Conservation (phyloP, 2,888 invertebrate species). For the Craniophora ligustri region DNA sequence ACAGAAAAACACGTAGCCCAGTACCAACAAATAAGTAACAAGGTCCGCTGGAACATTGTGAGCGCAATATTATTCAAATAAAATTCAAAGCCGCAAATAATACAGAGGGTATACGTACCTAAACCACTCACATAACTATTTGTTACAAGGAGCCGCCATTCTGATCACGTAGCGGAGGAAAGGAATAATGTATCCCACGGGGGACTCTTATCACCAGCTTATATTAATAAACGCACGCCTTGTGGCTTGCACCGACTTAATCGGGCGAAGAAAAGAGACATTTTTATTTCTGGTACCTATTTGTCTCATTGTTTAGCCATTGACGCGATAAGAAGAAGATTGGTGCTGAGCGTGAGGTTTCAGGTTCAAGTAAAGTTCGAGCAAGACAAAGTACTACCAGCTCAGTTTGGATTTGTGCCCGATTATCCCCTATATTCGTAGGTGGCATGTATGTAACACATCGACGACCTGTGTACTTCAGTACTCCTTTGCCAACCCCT, state of each 20-base stretch:
- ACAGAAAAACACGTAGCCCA: background rate
- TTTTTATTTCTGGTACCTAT: too few relatives aligned
- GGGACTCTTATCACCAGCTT: constrained; percentile 44
- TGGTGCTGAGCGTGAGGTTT: too few relatives aligned
- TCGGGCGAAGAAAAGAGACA: too few relatives aligned
- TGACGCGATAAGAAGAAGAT: too few relatives aligned
- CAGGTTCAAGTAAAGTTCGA: too few relatives aligned
- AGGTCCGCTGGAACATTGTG: constrained; percentile 12
- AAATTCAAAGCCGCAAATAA: constrained; percentile 41
- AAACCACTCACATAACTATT: constrained; percentile 34
- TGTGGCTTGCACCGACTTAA: constrained; percentile 15
- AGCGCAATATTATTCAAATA: constrained; percentile 38
- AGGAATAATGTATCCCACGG: constrained; percentile 53
- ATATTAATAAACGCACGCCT: constrained; percentile 39
- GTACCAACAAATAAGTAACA: background rate
- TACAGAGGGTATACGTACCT: constrained; percentile 36
- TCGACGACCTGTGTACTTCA: too few relatives aligned
- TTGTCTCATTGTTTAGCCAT: too few relatives aligned
- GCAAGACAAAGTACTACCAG: too few relatives aligned
- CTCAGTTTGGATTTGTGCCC: too few relatives aligned
- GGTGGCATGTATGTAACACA: too few relatives aligned
- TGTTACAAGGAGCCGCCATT: constrained; percentile 51
- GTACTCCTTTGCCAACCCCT: too few relatives aligned
- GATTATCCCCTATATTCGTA: too few relatives aligned
- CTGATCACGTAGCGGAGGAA: constrained; percentile 55